Evolutionary conservation across 1,140 invertebrate genomes (phyloP).

Genomic region (Adoxophyes honmai): DNA sequence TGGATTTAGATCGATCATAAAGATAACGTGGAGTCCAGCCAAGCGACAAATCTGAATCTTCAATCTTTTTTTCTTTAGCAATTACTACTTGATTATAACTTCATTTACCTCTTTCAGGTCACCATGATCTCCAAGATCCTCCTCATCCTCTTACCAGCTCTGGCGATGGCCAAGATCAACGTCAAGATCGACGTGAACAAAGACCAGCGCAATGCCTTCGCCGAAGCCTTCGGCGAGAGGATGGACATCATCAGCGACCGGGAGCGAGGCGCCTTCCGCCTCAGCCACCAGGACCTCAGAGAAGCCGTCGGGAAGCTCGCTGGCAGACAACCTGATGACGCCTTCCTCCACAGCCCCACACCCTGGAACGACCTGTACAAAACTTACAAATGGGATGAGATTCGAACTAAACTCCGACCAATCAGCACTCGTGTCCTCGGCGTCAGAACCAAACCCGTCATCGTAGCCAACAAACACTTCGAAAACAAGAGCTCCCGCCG

Average conservation of each 20-base stretch:
- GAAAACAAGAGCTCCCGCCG: not conserved
- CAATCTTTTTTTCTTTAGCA: too few relatives aligned
- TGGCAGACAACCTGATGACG: conserved; percentile 26
- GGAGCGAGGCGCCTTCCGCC: not conserved
- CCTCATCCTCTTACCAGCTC: not conserved
- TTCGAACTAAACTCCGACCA: conserved; percentile 20
- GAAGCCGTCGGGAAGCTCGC: conserved; percentile 31
- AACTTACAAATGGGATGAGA: conserved; percentile 50
- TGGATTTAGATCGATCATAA: too few relatives aligned
- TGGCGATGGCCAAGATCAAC: not conserved
- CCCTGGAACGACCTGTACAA: conserved; percentile 55
- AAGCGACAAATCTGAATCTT: too few relatives aligned
- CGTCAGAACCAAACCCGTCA: not conserved
- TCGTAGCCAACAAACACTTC: not conserved
- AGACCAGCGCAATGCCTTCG: not conserved
- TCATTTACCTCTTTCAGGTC: not conserved
- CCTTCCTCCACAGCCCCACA: conserved; percentile 48
- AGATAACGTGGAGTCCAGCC: too few relatives aligned
- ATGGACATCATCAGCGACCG: conserved; percentile 1
- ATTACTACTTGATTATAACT: too few relatives aligned
- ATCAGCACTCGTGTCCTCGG: not conserved
- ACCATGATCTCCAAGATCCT: not conserved
- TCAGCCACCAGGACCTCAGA: conserved; percentile 26
- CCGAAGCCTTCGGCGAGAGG: not conserved
- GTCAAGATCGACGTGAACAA: not conserved